Percentiles rank a stretch among this genome's conserved stretches.
Conservation (phyloP, 2,113 vertebrate species). For the Mobula birostris region DNA sequence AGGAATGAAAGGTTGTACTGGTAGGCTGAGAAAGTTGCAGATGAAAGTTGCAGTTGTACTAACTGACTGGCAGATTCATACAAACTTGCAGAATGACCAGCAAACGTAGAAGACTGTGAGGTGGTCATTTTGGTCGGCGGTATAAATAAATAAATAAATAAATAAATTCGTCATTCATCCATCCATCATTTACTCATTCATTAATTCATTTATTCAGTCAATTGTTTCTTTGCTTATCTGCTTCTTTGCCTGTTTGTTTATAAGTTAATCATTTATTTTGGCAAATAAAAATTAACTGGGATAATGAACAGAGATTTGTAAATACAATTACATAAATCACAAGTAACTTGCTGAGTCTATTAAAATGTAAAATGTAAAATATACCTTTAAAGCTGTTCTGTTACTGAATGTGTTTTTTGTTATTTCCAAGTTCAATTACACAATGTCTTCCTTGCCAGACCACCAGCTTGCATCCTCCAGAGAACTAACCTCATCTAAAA, state of each 20-base stretch:
- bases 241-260: too few species aligned
- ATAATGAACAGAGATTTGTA: background rate
- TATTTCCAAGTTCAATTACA: background rate
- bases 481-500: background rate
- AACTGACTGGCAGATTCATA: background rate
- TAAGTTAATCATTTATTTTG: background rate
- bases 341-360: background rate
- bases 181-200: too few species aligned
- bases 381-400: background rate
- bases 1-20: background rate
- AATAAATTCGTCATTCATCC: too few species aligned
- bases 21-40: background rate
- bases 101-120: background rate
- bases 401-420: too few species aligned
- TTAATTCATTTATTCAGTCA: too few species aligned
- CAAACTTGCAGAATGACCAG: background rate
- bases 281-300: background rate
- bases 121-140: background rate
- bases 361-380: too few species aligned
- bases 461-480: background rate
- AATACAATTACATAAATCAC: background rate
- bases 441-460: background rate
- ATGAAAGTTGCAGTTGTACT: background rate
- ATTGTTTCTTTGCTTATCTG: too few species aligned
- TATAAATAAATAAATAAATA: background rate